phyloP scores from a whole-genome alignment of 2,797 vertebrate genomes.

The Betta splendens region DNA sequence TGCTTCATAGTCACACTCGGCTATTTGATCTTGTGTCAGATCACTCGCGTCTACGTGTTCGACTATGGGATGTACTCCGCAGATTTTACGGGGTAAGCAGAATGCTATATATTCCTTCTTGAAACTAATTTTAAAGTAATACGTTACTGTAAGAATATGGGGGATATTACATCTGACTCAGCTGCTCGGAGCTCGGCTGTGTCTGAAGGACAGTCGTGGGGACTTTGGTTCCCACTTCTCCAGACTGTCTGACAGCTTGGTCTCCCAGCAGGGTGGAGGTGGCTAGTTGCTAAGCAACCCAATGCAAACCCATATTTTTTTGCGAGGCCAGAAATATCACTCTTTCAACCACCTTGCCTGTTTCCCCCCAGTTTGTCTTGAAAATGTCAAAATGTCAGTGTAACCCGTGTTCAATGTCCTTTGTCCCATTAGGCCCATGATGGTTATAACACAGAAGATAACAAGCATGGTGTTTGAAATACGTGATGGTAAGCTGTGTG shows the following conservation, averaged over 20 bases:
- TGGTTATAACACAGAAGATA: slow-evolving; percentile 99
- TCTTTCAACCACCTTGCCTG: slow-evolving; percentile 30
- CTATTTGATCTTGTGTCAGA: slow-evolving; percentile 97
- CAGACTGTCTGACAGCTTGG: slow-evolving; percentile 70
- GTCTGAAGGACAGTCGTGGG: slow-evolving; percentile 17
- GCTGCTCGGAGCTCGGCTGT: slow-evolving; percentile 14
- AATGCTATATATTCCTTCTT: neutral
- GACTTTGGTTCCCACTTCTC: slow-evolving; percentile 52
- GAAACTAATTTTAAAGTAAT: too few relatives aligned
- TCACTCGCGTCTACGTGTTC: slow-evolving; percentile 97
- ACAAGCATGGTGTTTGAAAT: slow-evolving; percentile 96
- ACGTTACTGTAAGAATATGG: too few relatives aligned
- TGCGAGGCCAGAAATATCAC: slow-evolving; percentile 41
- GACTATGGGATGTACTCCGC: slow-evolving; percentile 99
- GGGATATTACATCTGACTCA: slow-evolving; percentile 10
- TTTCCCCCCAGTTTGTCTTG: slow-evolving; percentile 21
- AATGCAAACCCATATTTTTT: slow-evolving; percentile 57
- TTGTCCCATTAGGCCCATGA: slow-evolving; percentile 87
- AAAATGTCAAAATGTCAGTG: slow-evolving; percentile 35
- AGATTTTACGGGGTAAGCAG: slow-evolving; percentile 97
- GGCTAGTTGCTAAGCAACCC: slow-evolving; percentile 72
- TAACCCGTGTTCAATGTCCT: neutral
- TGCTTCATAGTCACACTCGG: slow-evolving; percentile 97
- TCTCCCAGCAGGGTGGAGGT: slow-evolving; percentile 62
- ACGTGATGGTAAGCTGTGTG: slow-evolving; percentile 89